These are phyloP conservation scores for Liasis olivaceus DNA, from an alignment of 2,797 vertebrate species.

Conservation along the genomic window DNA sequence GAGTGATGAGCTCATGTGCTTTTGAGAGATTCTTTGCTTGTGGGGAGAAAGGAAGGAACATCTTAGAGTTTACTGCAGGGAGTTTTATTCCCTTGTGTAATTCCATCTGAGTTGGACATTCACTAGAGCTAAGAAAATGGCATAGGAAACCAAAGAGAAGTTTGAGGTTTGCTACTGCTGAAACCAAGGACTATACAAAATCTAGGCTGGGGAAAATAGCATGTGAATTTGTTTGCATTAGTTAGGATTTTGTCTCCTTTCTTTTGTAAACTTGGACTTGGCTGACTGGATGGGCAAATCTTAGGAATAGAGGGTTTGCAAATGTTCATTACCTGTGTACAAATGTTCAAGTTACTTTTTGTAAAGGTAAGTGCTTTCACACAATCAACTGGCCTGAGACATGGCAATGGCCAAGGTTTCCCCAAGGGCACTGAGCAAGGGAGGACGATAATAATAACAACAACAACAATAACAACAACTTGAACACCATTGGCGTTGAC, in stretches of 20 bases:
- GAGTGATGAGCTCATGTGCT: not conserved
- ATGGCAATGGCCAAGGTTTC: not conserved
- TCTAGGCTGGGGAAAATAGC: not conserved
- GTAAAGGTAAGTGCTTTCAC: not conserved
- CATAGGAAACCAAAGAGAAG: not conserved
- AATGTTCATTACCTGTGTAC: not conserved
- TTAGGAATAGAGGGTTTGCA: not conserved
- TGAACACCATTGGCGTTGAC: too few relatives aligned
- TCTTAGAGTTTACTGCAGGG: not conserved
- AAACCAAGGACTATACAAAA: not conserved
- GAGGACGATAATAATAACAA: not conserved
- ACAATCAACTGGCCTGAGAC: not conserved
- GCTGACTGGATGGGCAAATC: not conserved
- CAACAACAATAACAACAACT: not conserved
- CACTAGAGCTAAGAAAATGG: not conserved
- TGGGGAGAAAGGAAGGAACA: not conserved
- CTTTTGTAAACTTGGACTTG: not conserved
- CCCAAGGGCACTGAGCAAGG: not conserved
- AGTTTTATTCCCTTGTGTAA: not conserved
- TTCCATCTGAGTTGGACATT: not conserved
- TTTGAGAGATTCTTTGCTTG: not conserved
- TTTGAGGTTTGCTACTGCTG: not conserved
- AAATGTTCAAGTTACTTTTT: not conserved
- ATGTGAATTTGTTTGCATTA: not conserved
- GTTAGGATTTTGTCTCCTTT: not conserved